phyloP scores from a whole-genome alignment of 2,797 vertebrate genomes.

The Psittacula echo region DNA sequence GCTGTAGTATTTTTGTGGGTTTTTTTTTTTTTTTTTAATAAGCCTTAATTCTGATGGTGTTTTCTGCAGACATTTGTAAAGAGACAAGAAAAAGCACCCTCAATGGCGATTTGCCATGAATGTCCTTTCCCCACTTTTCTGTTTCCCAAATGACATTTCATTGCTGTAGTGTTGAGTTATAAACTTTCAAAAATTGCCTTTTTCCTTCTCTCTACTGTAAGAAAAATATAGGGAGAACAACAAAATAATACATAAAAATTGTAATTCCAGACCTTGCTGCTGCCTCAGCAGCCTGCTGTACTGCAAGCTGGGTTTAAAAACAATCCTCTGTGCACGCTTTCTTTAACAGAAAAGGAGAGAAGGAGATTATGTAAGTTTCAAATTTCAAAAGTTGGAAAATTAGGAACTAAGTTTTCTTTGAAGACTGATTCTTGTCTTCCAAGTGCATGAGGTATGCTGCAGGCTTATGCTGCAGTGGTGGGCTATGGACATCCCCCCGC shows the following conservation, averaged over 20 bases:
- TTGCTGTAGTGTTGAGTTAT: not conserved
- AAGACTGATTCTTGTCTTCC: not conserved
- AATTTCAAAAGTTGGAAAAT: not conserved
- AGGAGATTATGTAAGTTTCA: not conserved
- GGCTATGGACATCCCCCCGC: not conserved
- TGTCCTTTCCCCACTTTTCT: not conserved
- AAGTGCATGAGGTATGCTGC: fast-evolving
- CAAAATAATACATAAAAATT: conserved; percentile 32
- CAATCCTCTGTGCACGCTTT: not conserved
- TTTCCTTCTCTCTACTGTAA: not conserved
- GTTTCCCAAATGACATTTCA: conserved; percentile 4
- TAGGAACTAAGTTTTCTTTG: not conserved
- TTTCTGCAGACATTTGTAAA: not conserved
- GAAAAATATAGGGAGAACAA: not conserved
- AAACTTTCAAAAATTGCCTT: conserved; percentile 42
- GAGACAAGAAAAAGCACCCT: not conserved
- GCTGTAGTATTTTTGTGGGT: not conserved
- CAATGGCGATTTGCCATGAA: not conserved
- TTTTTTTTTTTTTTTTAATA: not conserved
- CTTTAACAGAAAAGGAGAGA: not conserved
- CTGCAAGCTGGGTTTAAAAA: not conserved
- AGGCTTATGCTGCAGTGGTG: not conserved
- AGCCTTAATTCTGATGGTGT: not conserved
- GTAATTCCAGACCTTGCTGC: not conserved
- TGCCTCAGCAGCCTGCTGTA: conserved; percentile 6